Percentiles rank a stretch among this genome's conserved stretches.
phyloP scores from a whole-genome alignment of 2,113 vertebrate species.

The Nibea coibor region DNA sequence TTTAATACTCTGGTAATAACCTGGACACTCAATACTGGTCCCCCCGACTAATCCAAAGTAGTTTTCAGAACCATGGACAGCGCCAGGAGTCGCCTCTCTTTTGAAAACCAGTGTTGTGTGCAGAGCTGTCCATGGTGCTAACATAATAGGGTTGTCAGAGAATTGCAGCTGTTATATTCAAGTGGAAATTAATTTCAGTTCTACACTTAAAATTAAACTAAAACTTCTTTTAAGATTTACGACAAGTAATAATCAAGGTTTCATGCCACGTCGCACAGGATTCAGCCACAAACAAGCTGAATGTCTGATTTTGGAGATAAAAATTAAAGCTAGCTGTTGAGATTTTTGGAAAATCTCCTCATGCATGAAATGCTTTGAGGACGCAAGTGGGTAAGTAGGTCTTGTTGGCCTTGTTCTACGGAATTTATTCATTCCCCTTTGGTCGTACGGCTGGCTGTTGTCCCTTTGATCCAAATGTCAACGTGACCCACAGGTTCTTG shows the following conservation, averaged over 20 bases:
- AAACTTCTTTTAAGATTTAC: not conserved
- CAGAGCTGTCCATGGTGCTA: conserved; percentile 60
- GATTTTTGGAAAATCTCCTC: not conserved
- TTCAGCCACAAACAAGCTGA: conserved; percentile 29
- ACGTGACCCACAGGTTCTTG: conserved; percentile 40
- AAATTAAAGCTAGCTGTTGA: conserved; percentile 4
- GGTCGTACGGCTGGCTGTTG: conserved; percentile 1
- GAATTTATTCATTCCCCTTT: conserved; percentile 40
- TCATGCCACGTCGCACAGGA: not conserved
- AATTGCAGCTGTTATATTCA: not conserved
- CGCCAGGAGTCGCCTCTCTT: not conserved
- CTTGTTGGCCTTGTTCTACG: conserved; percentile 35
- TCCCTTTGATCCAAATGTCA: conserved; percentile 58
- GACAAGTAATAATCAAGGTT: not conserved
- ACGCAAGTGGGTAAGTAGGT: conserved; percentile 22
- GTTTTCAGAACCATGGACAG: conserved; percentile 43
- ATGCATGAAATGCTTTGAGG: conserved; percentile 4
- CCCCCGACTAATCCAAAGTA: not conserved
- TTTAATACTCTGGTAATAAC: not conserved
- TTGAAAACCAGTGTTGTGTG: not conserved
- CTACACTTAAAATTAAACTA: not conserved
- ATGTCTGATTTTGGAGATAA: conserved; percentile 28
- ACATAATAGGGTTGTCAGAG: not conserved
- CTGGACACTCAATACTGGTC: not conserved
- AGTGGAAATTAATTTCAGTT: not conserved